Evolutionary conservation across 2,888 invertebrate species (phyloP).

Genomic region (Drosophila lacicola): DNA sequence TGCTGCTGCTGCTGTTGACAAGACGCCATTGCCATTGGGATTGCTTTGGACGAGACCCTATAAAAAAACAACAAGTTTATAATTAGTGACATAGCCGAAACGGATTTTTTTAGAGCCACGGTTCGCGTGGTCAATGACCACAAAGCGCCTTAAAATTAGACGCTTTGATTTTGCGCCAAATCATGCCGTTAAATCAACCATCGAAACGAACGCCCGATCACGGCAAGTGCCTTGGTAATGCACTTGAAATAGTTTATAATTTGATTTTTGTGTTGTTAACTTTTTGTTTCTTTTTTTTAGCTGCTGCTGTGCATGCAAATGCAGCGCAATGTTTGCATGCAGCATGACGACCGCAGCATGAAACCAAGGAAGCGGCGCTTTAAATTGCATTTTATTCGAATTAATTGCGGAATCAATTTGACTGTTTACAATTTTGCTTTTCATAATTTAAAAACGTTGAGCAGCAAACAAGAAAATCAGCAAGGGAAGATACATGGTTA

Average conservation of each 20-base stretch:
- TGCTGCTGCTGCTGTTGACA: constrained; percentile 27
- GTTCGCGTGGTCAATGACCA: constrained; percentile 67
- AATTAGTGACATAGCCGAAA: constrained; percentile 53
- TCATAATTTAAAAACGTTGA: neutral
- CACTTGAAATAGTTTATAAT: constrained; percentile 47
- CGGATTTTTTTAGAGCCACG: constrained; percentile 19
- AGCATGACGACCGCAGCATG: constrained; percentile 20
- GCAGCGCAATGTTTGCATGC: constrained; percentile 39
- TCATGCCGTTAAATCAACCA: constrained; percentile 76
- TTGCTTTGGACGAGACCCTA: constrained; percentile 74
- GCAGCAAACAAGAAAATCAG: neutral
- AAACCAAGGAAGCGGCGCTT: constrained; percentile 39
- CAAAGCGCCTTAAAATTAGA: constrained; percentile 66
- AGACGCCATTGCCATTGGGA: constrained; percentile 59
- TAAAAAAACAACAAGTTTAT: constrained; percentile 20
- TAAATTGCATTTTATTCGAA: constrained; percentile 16
- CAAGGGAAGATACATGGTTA: neutral
- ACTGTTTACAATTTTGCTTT: neutral
- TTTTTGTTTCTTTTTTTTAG: neutral
- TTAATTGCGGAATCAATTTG: constrained; percentile 53
- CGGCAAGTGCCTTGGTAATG: constrained; percentile 51
- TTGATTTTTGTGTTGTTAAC: constrained; percentile 10
- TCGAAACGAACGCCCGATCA: constrained; percentile 58
- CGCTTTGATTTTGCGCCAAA: constrained; percentile 68
- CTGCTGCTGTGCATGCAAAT: constrained; percentile 43